Percentiles rank a stretch among this genome's conserved stretches.
Evolutionary conservation across 2,113 vertebrate genomes (phyloP).

Genomic region (Panurus biarmicus): DNA sequence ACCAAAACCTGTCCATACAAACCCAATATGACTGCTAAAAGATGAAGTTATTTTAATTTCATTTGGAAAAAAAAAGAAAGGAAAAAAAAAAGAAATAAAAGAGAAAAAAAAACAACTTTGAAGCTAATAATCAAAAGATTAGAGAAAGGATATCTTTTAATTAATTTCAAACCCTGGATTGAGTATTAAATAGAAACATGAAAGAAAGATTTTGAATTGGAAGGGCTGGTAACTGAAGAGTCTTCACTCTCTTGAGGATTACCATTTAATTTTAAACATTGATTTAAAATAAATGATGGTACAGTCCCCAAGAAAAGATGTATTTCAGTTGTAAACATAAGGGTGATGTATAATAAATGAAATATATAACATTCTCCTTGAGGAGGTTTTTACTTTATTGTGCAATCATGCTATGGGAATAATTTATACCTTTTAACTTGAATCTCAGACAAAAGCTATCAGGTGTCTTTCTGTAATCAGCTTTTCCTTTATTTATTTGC

Average conservation of each 20-base stretch:
- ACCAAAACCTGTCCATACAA: neutral
- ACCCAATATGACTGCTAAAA: constrained; percentile 29
- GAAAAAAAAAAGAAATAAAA: neutral
- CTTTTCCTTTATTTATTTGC: constrained; percentile 29
- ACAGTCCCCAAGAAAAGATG: constrained; percentile 65
- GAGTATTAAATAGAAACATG: constrained; percentile 73
- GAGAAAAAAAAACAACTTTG: constrained; percentile 54
- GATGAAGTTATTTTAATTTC: constrained; percentile 65
- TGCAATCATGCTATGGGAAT: constrained; percentile 24
- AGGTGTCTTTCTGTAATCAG: constrained; percentile 9
- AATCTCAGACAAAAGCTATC: neutral
- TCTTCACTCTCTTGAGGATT: constrained; percentile 61
- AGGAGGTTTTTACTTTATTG: constrained; percentile 45
- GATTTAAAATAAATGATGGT: constrained; percentile 76
- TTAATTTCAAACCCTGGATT: constrained; percentile 75
- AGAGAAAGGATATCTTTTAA: constrained; percentile 79
- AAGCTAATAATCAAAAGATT: constrained; percentile 80
- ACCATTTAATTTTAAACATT: constrained; percentile 77
- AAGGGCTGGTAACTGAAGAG: constrained; percentile 55
- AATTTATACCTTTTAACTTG: constrained; percentile 32
- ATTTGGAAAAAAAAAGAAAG: neutral
- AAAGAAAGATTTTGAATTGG: constrained; percentile 72
- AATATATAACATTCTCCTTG: constrained; percentile 55
- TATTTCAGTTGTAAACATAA: constrained; percentile 63
- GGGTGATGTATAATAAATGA: constrained; percentile 63